These are phyloP conservation scores for Tribolium madens DNA, from an alignment of 1,140 invertebrate species.

Conservation along the genomic window DNA sequence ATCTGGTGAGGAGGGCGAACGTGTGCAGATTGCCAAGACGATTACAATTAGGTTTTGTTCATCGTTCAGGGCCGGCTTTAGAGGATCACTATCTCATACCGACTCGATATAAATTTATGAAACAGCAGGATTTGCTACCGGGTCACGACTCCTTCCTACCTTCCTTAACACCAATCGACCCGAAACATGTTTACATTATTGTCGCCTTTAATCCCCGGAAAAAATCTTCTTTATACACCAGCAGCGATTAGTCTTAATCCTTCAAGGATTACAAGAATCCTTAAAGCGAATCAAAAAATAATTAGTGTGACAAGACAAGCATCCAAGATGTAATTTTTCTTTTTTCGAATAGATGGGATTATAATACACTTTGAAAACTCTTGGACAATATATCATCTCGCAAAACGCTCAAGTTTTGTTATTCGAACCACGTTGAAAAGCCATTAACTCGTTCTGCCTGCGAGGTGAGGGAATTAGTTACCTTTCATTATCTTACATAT, in stretches of 20 bases:
- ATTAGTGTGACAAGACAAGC: slow-evolving; percentile 14
- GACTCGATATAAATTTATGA: slow-evolving; percentile 43
- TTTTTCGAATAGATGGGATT: slow-evolving; percentile 49
- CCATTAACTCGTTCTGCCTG: slow-evolving; percentile 48
- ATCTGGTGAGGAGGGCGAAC: slow-evolving; percentile 28
- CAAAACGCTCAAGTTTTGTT: slow-evolving; percentile 49
- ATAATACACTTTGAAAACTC: slow-evolving; percentile 52
- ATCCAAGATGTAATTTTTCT: slow-evolving; percentile 47
- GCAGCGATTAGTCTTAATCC: slow-evolving; percentile 2
- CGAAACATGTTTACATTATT: slow-evolving; percentile 38
- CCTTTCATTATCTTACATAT: slow-evolving; percentile 51
- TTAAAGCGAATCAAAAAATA: slow-evolving; percentile 20
- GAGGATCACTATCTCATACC: slow-evolving; percentile 40
- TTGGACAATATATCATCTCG: slow-evolving; percentile 50
- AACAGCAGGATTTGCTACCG: slow-evolving; percentile 30
- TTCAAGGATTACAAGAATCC: background rate
- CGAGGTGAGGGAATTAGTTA: slow-evolving; percentile 40
- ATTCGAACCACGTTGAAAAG: slow-evolving; percentile 50
- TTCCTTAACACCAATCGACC: background rate
- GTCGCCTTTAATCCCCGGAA: background rate
- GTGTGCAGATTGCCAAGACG: slow-evolving; percentile 21
- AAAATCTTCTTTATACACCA: background rate
- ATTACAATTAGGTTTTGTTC: slow-evolving; percentile 34
- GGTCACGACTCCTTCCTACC: slow-evolving; percentile 14
- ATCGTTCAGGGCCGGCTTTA: slow-evolving; percentile 18